Evolutionary conservation across 2,888 invertebrate species (phyloP).

Genomic region (Anoplius nigerrimus): DNA sequence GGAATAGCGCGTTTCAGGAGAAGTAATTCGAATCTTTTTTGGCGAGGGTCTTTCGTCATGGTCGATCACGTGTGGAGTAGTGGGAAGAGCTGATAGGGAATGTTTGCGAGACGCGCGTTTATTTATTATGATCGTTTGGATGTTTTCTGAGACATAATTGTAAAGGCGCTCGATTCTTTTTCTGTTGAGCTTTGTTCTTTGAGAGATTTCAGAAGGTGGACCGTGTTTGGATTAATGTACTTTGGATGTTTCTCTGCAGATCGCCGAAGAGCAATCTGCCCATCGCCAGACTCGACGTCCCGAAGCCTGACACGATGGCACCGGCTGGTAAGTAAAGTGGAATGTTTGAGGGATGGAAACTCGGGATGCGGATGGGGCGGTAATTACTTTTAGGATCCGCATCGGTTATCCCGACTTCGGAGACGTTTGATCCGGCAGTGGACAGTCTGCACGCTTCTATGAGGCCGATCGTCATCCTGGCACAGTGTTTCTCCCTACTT

Average conservation of each 20-base stretch:
- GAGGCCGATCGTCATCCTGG: constrained; percentile 76
- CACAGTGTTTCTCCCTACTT: constrained; percentile 77
- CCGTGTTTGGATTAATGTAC: not conserved
- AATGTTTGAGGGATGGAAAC: not conserved
- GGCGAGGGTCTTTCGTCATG: no score
- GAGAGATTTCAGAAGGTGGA: no score
- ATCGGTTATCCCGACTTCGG: constrained; percentile 38
- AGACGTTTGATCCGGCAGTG: constrained; percentile 55
- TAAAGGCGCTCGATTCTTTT: no score
- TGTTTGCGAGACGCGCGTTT: no score
- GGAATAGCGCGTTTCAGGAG: no score
- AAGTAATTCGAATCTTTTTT: no score
- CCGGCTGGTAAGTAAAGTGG: constrained; percentile 52
- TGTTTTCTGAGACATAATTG: no score
- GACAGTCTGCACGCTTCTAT: constrained; percentile 76
- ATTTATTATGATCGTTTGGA: no score
- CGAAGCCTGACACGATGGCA: constrained; percentile 39
- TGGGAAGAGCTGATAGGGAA: no score
- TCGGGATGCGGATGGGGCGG: no score
- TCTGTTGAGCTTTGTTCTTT: no score
- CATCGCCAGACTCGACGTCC: constrained; percentile 40
- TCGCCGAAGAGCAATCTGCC: constrained; percentile 39
- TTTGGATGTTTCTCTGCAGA: constrained; percentile 40
- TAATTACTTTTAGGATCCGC: constrained; percentile 48
- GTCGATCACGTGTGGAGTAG: no score